A percentile compares a stretch with the other conserved stretches of the same genome.
Evolutionary conservation across 2,113 vertebrate genomes (phyloP).

Genomic region (Meles meles): DNA sequence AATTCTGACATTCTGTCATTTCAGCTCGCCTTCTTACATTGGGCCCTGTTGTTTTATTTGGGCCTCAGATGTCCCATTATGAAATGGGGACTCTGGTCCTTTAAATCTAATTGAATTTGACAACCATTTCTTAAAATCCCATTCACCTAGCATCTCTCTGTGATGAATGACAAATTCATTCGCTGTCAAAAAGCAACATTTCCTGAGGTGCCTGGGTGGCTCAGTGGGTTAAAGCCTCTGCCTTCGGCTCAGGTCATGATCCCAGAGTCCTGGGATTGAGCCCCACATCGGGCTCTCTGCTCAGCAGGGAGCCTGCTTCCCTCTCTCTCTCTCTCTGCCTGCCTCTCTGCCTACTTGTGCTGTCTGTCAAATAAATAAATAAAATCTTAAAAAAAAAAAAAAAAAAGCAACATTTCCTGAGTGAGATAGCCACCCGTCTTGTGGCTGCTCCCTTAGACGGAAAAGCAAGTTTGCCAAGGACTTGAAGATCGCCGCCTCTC

Average conservation of each 20-base stretch:
- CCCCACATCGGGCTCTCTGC: too few relatives aligned
- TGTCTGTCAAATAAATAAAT: too few relatives aligned
- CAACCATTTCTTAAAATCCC: not conserved
- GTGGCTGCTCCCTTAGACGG: not conserved
- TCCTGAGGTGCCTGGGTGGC: too few relatives aligned
- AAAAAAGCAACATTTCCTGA: not conserved
- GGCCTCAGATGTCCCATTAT: not conserved
- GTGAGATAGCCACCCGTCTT: not conserved
- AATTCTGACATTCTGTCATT: not conserved
- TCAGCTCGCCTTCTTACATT: accelerated
- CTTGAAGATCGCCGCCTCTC: not conserved
- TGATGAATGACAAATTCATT: not conserved
- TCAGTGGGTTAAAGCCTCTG: too few relatives aligned
- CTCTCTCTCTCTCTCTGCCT: too few relatives aligned
- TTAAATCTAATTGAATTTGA: not conserved
- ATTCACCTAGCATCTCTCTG: not conserved
- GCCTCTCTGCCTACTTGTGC: too few relatives aligned
- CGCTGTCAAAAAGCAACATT: not conserved
- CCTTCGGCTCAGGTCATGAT: too few relatives aligned
- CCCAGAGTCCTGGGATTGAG: too few relatives aligned
- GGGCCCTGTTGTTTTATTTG: accelerated
- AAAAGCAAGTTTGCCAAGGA: accelerated
- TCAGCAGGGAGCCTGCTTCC: too few relatives aligned
- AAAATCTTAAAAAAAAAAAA: too few relatives aligned
- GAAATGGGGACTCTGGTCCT: not conserved